phyloP scores from a whole-genome alignment of 2,113 vertebrate species.

The Podarcis cretensis region DNA sequence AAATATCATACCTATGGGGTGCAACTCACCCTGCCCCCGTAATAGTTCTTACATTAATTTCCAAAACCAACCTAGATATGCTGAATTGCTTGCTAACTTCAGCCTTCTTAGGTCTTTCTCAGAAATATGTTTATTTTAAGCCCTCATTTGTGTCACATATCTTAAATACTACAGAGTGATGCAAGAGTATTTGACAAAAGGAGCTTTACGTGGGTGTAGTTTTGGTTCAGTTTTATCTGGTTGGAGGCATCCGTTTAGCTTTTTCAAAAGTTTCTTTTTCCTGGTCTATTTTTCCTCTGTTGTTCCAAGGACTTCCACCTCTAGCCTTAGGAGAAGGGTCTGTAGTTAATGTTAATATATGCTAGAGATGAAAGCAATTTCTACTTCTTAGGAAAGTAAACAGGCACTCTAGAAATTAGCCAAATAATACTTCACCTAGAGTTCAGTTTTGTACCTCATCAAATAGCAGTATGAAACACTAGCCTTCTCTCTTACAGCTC shows the following conservation, averaged over 20 bases:
- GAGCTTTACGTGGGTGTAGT: background rate
- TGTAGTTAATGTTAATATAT: slow-evolving; percentile 7
- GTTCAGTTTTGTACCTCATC: background rate
- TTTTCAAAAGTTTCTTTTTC: background rate
- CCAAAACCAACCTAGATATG: background rate
- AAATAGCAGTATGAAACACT: slow-evolving; percentile 4
- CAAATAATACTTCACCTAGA: slow-evolving; percentile 1
- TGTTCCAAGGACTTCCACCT: background rate
- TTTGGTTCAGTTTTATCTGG: background rate
- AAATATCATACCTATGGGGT: background rate
- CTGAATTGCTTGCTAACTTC: background rate
- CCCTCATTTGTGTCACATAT: background rate
- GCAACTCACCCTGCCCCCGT: too few species aligned
- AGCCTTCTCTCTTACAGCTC: background rate
- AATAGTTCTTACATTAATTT: background rate
- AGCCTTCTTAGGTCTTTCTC: background rate
- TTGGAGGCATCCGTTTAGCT: background rate
- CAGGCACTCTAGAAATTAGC: background rate
- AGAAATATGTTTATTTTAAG: background rate
- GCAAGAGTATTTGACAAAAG: background rate
- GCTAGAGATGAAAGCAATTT: background rate
- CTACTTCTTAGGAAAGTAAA: background rate
- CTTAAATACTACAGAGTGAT: background rate
- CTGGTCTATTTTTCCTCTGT: background rate
- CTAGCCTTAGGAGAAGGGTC: slow-evolving; percentile 24